Evolutionary conservation across 2,888 invertebrate genomes (phyloP), one percentile per base, ranked within the genome.

Genomic region (Elmis aenea): DNA sequence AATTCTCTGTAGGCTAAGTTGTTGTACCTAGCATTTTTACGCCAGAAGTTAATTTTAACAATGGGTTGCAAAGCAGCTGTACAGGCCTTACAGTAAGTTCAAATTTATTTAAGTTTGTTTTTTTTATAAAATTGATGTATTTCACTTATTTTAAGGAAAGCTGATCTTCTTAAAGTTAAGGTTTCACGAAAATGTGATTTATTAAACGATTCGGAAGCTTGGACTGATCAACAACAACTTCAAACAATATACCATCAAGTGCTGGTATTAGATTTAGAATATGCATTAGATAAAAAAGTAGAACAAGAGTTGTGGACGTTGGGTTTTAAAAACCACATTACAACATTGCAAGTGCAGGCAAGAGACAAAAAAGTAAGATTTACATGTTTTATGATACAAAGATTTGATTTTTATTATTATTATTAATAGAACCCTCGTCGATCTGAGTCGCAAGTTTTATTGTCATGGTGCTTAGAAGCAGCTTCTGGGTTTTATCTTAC

Each of bases 301-400:
- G 91, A 91, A 62, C 89, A 88, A 61, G 90, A 90, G 58, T 70
- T 91, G 51, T 91, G 90, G 90, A 89, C 85, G 68, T 75, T 85
- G 54, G 87, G 87, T 30, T 90, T 91, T 69, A 89, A 89, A 65
- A 86, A 86, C 67, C 85, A 87, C 66, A 90, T 91, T 64, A 84
- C 82, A 33, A 75, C 77, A 2, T 66, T 90, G 39, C 90, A 90
- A 61, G 76, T 77, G 30, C 78, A 83, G 52, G 77, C 83, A 9
- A 85, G 85, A 59, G 87, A 89, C 58, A 83, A 83, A 56, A 87
- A 86, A 74, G 85, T 84, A 59, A n/a, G n/a, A n/a, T n/a, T n/a
- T n/a, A n/a, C n/a, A n/a, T n/a, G n/a, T n/a, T 20, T 30, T 27
- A 23, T 23, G 3, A 14, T 20, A 20, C 10, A 11, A 23, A 15